Evolutionary conservation across 2,113 vertebrate genomes (phyloP), one percentile per base, ranked within the genome.

Genomic region (Elanus axillaris): DNA sequence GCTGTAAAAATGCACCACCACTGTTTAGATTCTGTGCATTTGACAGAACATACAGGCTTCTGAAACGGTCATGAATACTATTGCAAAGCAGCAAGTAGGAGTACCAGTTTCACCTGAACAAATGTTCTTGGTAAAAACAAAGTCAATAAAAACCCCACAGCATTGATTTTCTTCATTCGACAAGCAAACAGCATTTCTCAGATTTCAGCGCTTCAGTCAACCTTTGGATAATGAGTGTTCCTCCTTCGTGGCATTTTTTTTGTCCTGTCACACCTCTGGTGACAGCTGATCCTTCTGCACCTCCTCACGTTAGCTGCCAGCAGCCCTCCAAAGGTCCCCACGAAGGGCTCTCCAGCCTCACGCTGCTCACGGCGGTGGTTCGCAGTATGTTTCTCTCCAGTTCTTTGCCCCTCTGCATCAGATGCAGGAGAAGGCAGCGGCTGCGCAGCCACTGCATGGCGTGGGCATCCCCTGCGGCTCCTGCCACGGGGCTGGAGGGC

Each of bases 261-360:
- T 18, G 16, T 75, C 22, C 31, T 58, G 16, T 62, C 56, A 12
- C 10, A 68, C 22, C 52, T n/a, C 11, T 59, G 32, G 60, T 79
- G 78, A 45, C 64, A 71, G 60, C 42, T 27, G n/a, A 47, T 88
- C 47, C 69, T 85, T 77, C 47, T 22, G 25, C 26, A 56, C 31
- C 69, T 31, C 34, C 32, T 63, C 32, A 11, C 0, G 0, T 8
- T 5, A 15, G 42, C 52, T 55, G 32, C 50, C 50, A 74, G 77
- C 77, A 81, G 50, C 59, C 38, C 48, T 83, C 42, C 52, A 36
- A 9, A 71, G 13, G n/a, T 26, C 26, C 42, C 56, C 13, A 7
- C 9, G 21, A 25, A 40, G 36, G 36, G 20, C 4, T 2, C 17
- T 60, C 29, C 26, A 59, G 40, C 32, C 42, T 67, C 73, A 47